Base-by-base conservation (phyloP, 2,888 invertebrate genomes). In the Glaucopsyche alexis region DNA sequence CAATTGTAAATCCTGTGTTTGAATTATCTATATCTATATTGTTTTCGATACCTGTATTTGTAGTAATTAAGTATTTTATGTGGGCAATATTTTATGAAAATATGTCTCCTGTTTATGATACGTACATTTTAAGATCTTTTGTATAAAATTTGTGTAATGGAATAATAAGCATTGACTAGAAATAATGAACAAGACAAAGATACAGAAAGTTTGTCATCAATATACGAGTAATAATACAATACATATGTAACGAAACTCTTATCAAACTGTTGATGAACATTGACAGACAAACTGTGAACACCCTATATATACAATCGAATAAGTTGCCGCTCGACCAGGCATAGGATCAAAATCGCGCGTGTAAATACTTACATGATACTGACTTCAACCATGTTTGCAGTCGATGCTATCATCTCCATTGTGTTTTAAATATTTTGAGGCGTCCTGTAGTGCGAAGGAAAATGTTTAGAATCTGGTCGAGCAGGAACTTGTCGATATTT, bases 71-170 rank as follows among this genome's bases (percentile, higher is more conserved):
- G 72, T 72, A 71, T 76, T 81, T 82, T 85, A 87, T 90, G 92
- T 92, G 93, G 92, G 93, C 93, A 92, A 92, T 91, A 82, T 83
- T 87, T 86, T 82, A 80, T 80, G 84, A 92, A 92, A 92, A 92
- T 93, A 93, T 93, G 93, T 93, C 93, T 93, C 93, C 93, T 91
- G 83, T 82, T 83, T 83, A 60, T 75, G 73, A 73, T 77, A 75
- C 72, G 60, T 77, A 76, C 71, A 38, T 71, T 75, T 19, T 75
- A 74, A 74, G 74, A 70, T 74, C 73, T 70, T 66, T 74, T 71
- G 65, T 71, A 60, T 52, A 47, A 66, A 66, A 70, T 70, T 67
- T 71, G 71, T 71, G 71, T 52, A 71, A 42, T 60, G 71, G 55
- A 71, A 72, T 72, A 72, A 76, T 72, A 73, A 74, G 67, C 72